Conservation (phyloP, 2,888 invertebrate genomes). For the Sinhomidia bicolor region DNA sequence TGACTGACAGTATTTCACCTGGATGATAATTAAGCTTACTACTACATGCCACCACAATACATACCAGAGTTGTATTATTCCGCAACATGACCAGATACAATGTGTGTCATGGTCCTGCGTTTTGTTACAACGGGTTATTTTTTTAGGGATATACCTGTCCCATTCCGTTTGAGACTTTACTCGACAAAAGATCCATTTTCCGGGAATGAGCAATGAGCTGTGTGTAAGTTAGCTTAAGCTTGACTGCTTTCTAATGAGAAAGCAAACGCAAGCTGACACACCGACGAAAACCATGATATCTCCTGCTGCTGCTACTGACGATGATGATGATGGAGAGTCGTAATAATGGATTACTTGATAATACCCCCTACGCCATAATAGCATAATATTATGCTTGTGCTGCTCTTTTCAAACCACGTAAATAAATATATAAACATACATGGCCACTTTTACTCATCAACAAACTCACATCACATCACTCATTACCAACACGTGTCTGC, state of each 20-base stretch:
- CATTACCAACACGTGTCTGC: neutral
- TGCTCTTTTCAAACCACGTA: neutral
- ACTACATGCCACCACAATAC: too few relatives aligned
- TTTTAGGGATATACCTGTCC: too few relatives aligned
- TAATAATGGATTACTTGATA: slow-evolving; percentile 37
- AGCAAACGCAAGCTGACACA: neutral
- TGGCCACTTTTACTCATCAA: neutral
- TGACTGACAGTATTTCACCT: too few relatives aligned
- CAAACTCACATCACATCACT: slow-evolving; percentile 11
- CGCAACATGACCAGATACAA: too few relatives aligned
- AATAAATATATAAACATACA: neutral
- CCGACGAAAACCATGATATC: neutral
- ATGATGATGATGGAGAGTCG: slow-evolving; percentile 21
- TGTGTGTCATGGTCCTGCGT: too few relatives aligned
- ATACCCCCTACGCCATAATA: neutral
- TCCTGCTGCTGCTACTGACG: neutral
- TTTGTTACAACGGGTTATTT: too few relatives aligned
- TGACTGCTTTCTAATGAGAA: slow-evolving; percentile 1
- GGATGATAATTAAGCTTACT: too few relatives aligned
- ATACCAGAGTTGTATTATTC: too few relatives aligned
- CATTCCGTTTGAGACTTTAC: neutral
- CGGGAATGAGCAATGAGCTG: neutral
- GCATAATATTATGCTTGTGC: slow-evolving; percentile 1
- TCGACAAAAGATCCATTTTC: neutral
- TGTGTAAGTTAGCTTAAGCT: neutral